Evolutionary conservation across 2,113 vertebrate species (phyloP).

Genomic region (Cyanoramphus novaezelandiae): DNA sequence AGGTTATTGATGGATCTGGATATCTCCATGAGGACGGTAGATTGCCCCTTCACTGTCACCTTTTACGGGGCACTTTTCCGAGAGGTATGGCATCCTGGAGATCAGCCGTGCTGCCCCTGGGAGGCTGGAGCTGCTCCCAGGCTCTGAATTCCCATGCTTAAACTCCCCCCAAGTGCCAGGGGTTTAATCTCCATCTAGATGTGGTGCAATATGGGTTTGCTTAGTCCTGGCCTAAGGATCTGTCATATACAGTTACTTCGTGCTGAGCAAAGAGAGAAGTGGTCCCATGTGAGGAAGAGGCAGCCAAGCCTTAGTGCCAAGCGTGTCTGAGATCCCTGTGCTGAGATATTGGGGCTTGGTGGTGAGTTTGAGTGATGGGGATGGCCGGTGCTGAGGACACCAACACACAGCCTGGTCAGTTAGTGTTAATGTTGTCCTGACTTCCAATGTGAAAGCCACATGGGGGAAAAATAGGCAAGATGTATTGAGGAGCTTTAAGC

Average conservation of each 20-base stretch:
- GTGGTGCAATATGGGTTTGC: neutral
- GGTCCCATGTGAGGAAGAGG: neutral
- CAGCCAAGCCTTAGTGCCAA: neutral
- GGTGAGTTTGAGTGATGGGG: neutral
- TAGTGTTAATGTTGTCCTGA: neutral
- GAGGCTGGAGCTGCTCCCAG: neutral
- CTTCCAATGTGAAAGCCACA: neutral
- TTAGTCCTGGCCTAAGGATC: neutral
- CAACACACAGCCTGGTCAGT: neutral
- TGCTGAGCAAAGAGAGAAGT: fast-evolving
- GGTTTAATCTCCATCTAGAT: neutral
- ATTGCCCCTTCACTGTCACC: slow-evolving; percentile 93
- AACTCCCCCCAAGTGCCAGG: neutral
- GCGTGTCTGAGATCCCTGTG: neutral
- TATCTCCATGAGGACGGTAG: slow-evolving; percentile 96
- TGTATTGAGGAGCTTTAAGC: neutral
- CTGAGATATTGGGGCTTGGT: neutral
- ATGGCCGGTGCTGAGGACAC: neutral
- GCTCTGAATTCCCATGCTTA: neutral
- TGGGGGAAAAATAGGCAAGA: neutral
- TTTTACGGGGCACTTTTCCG: slow-evolving; percentile 94
- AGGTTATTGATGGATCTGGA: slow-evolving; percentile 94
- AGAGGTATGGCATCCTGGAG: slow-evolving; percentile 80
- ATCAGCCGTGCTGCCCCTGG: neutral
- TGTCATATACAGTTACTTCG: neutral